Evolutionary conservation across 2,113 vertebrate genomes (phyloP), one percentile per base, ranked within the genome.

Genomic region (Thamnophis sirtalis): DNA sequence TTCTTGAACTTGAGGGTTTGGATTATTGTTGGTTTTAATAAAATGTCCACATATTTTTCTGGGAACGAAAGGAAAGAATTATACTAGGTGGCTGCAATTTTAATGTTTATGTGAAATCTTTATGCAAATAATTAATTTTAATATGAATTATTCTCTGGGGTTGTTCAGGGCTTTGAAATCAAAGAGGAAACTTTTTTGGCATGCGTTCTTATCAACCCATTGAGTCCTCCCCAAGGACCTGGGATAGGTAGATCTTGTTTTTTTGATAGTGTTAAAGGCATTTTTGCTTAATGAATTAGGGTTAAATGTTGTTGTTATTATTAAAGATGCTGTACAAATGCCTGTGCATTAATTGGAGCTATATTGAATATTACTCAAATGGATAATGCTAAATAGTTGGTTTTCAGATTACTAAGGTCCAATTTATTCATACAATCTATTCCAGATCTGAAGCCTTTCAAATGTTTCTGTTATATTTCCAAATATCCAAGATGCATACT

Each of bases 271-370:
- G 11, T n/a, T 68, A 68, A n/a, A n/a, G 28, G 11, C n/a, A 15
- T 68, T 68, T 28, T 68, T 68, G 63, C 28, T 4, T 3, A 11
- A 68, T n/a, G 28, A n/a, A n/a, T 68, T 68, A 15, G n/a, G 63
- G 28, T 68, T 68, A n/a, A 15, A n/a, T 68, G 1, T n/a, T 68
- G 24, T n/a, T 68, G n/a, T 73, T 73, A 89, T 0, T 88, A 87
- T 49, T 21, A 49, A 56, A 50, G 53, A 89, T 91, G 90, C 91
- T 11, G 86, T 92, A 84, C 54, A 94, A 95, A 91, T 86, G 86
- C 58, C 60, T 38, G n/a, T 90, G 58, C 0, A 9, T 38, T 91
- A 93, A 93, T 93, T 86, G 21, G 24, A 92, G 55, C 55, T 54
- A 90, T 43, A 51, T 17, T 89, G 91, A 94, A 28, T 91, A 87